Evolutionary conservation across 2,888 invertebrate genomes (phyloP).

Genomic region (Malthinus flaveolus): DNA sequence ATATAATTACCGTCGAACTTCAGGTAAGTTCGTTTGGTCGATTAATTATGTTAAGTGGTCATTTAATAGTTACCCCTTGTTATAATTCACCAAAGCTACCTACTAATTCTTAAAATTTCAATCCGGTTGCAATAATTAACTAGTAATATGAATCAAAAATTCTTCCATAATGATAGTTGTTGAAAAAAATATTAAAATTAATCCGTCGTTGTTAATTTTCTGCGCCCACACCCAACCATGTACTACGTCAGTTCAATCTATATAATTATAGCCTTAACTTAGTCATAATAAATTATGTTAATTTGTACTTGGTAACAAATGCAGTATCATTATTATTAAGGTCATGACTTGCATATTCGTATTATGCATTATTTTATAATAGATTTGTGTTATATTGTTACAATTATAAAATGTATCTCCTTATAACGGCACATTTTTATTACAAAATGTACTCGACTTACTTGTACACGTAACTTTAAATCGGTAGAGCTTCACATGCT

Average conservation of each 20-base stretch:
- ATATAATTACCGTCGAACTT: no score
- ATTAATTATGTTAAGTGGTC: no score
- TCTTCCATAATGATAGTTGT: background rate
- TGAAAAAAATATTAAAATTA: constrained; percentile 9
- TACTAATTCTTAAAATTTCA: no score
- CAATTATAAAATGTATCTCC: no score
- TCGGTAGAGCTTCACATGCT: no score
- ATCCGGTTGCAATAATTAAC: constrained; percentile 2
- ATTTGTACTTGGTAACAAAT: constrained; percentile 47
- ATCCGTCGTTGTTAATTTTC: constrained; percentile 23
- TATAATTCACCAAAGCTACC: no score
- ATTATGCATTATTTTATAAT: constrained; percentile 26
- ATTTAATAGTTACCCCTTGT: no score
- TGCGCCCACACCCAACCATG: constrained; percentile 30
- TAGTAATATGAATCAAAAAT: background rate
- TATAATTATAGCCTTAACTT: constrained; percentile 46
- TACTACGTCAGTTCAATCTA: constrained; percentile 34
- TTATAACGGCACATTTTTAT: no score
- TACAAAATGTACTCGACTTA: no score
- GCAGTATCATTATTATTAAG: constrained; percentile 49
- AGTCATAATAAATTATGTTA: constrained; percentile 51
- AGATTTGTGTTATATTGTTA: background rate
- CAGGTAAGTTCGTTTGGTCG: no score
- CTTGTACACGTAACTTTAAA: no score
- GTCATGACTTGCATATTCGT: constrained; percentile 47